Evolutionary conservation across 37 sponge, comb jelly and placozoan species (phyloP), one percentile per base, ranked within the genome.

Genomic region (Beroe forskalii): DNA sequence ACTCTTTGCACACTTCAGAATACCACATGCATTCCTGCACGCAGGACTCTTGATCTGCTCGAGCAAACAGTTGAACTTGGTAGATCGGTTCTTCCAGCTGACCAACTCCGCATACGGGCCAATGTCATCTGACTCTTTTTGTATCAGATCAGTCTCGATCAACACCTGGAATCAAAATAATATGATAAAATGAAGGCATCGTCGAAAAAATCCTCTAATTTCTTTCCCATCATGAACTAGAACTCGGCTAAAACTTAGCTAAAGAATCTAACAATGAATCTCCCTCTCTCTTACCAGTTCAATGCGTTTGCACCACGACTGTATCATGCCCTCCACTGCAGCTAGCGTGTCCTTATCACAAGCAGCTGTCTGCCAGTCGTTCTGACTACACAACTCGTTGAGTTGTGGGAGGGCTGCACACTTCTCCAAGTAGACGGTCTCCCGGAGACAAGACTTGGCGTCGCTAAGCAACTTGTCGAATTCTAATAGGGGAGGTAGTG

Each of bases 31-130:
- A 25, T 94, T 94, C 41, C 93, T 72, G 44, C 94, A 92, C 0
- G 92, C 92, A 35, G 91, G 95, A 12, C 92, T 91, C 91, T 96
- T 94, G 62, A 96, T 94, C 90, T 96, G 96, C 19, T 95, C 96
- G 37, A 96, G 93, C 12, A 97, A 91, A 62, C 89, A 94, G 48
- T 97, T 92, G 92, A 97, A 97, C 89, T 93, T 96, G 38, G 98
- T 95, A 0, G 93, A 92, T 0, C 98, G 61, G 75, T 94, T 93
- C 44, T 94, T 96, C 98, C 98, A 97, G 94, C 96, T 93, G 64
- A 94, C 95, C 30, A 97, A 94, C 90, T 97, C 98, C 31, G 94
- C 96, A 61, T 94, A 86, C 0, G 98, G 98, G 0, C 98, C 94
- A 25, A 93, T 64, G 28, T 96, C 94, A 76, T 97, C 96, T 3